Base-by-base conservation (phyloP, 2,888 invertebrate genomes). In the Lagria hirta region DNA sequence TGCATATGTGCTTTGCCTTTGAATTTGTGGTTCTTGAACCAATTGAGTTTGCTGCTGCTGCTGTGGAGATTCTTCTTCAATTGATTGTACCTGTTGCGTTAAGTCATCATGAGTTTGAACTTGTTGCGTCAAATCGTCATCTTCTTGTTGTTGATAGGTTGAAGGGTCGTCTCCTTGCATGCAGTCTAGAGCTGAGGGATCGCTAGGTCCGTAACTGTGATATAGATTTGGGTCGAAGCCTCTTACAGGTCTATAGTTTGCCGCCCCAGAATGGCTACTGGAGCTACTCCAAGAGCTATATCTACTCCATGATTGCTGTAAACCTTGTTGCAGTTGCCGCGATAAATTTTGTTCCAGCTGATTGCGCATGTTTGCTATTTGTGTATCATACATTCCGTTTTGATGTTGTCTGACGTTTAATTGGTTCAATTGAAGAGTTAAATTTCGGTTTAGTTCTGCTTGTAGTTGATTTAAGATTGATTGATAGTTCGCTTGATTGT, bases 361-460 rank as follows among this genome's bases (percentile, higher is more conserved):
- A 37, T 57, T 55, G 12, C 57, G 60, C 27, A 71, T 38, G n/a
- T 51, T 52, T 4, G 54, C 56, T 28, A 68, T 43, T 48, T 69
- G 68, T 11, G 48, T 15, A 4, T 54, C 51, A 28, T 55, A 52
- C 13, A 53, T 50, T 15, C 58, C 55, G 21, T 10, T 38, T 50
- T 18, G 48, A 32, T 29, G 43, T 20, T 36, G 40, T 18, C 58
- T 57, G 6, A 55, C 49, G 35, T 50, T 57, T 33, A 58, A 57
- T 15, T 57, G 55, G 29, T 68, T 58, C 3, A 70, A 38, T 29
- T 66, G 62, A 37, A 60, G 51, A 0, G 70, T 69, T 4, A 70
- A 50, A 44, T 71, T 71, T 16, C 63, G 54, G 38, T 65, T 64
- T 6, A 71, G 43, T 36, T 71, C 68, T 8, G 67, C 61, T n/a